Evolutionary conservation across 2,113 vertebrate species (phyloP).

Genomic region (Oreochromis tanganicae): DNA sequence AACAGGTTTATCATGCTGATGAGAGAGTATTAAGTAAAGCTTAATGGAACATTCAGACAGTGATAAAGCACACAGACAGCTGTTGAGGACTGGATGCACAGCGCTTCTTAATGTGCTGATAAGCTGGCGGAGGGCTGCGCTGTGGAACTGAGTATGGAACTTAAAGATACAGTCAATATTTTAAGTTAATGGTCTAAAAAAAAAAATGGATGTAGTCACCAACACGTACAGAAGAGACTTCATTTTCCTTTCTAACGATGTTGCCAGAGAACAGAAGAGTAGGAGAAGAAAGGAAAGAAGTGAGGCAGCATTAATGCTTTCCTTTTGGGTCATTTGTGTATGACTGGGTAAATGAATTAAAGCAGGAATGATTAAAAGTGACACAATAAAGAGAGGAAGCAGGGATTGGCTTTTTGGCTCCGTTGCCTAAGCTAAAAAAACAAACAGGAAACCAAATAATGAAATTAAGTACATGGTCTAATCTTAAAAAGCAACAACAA

Average conservation of each 20-base stretch:
- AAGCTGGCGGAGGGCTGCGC: background rate
- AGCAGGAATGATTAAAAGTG: conserved; percentile 45
- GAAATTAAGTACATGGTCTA: background rate
- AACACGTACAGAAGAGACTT: background rate
- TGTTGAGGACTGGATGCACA: conserved; percentile 44
- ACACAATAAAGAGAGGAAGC: conserved; percentile 23
- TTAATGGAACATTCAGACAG: conserved; percentile 56
- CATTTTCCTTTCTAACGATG: background rate
- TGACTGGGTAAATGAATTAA: conserved; percentile 36
- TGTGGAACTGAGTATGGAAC: background rate
- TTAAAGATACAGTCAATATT: background rate
- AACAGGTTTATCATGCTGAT: conserved; percentile 60
- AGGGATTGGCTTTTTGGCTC: conserved; percentile 8
- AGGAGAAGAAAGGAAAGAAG: background rate
- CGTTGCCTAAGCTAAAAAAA: background rate
- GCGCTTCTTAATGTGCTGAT: conserved; percentile 53
- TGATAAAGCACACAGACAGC: conserved; percentile 59
- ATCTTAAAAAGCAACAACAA: background rate
- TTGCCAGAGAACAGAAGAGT: background rate
- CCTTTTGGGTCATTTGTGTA: background rate
- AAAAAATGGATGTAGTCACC: background rate
- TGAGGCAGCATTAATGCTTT: background rate
- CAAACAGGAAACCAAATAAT: background rate
- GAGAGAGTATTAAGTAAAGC: conserved; percentile 52
- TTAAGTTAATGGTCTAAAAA: background rate